Conservation (phyloP, 2,888 invertebrate species). For the Strigamia transsilvanica region DNA sequence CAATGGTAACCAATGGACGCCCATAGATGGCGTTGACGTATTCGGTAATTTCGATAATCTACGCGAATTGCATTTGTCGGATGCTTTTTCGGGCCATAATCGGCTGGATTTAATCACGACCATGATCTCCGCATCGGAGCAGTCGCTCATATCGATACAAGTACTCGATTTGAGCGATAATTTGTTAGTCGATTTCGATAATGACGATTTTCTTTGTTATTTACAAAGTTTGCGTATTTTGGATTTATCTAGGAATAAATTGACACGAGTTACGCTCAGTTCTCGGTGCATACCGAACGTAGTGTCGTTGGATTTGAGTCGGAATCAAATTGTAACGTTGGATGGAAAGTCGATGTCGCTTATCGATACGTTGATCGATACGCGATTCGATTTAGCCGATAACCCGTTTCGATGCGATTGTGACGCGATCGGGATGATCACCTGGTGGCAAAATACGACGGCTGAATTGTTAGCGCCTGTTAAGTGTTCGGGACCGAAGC, state of each 20-base stretch:
- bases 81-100: neutral
- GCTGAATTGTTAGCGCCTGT: neutral
- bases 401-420: constrained; percentile 14
- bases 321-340: neutral
- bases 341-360: constrained; percentile 6
- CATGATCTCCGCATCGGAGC: neutral
- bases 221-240: neutral
- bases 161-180: constrained; percentile 9
- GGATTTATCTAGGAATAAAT: constrained; percentile 7
- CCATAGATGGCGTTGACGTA: neutral
- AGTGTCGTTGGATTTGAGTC: constrained; percentile 14
- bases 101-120: neutral
- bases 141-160: neutral
- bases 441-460: constrained; percentile 8
- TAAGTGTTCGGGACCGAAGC: neutral
- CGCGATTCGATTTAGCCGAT: neutral
- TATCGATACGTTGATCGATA: neutral
- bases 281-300: neutral
- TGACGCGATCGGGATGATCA: neutral
- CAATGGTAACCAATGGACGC: neutral
- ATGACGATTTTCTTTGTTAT: constrained; percentile 9
- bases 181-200: neutral
- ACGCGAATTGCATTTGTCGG: constrained; percentile 1
- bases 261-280: neutral
- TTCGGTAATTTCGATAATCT: constrained; percentile 1